A percentile compares a stretch with the other conserved stretches of the same genome.
Evolutionary conservation across 2,888 invertebrate genomes (phyloP).

Genomic region (Melitaea athalia): DNA sequence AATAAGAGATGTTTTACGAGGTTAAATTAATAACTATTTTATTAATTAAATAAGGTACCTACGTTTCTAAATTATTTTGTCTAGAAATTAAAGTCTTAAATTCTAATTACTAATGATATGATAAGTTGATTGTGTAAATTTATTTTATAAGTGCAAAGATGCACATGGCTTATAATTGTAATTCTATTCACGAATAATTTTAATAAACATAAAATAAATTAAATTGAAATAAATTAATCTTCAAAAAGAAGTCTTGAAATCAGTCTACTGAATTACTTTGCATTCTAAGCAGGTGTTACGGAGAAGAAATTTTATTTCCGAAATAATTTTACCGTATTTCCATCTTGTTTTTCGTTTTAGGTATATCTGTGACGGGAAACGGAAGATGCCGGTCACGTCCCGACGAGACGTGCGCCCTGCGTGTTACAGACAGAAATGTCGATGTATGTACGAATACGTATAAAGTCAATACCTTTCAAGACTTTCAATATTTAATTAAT

Average conservation of each 20-base stretch:
- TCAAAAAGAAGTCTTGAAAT: slow-evolving; percentile 19
- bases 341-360: slow-evolving; percentile 45
- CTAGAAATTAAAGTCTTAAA: too few species aligned
- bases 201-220: too few species aligned
- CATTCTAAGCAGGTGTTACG: slow-evolving; percentile 25
- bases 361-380: slow-evolving; percentile 38
- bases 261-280: slow-evolving; percentile 15
- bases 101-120: too few species aligned
- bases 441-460: slow-evolving; percentile 8
- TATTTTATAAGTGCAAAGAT: too few species aligned
- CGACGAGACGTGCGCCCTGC: slow-evolving; percentile 44
- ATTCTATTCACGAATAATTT: too few species aligned
- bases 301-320: slow-evolving; percentile 42
- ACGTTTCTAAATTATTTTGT: too few species aligned
- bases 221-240: background rate
- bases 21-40: too few species aligned
- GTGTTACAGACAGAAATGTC: slow-evolving; percentile 36
- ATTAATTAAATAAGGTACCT: too few species aligned
- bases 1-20: too few species aligned
- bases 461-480: slow-evolving; percentile 14
- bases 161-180: too few species aligned
- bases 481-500: background rate
- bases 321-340: slow-evolving; percentile 46
- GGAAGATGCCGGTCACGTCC: slow-evolving; percentile 47
- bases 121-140: too few species aligned